Evolutionary conservation across 1,140 invertebrate genomes (phyloP), one percentile per base, ranked within the genome.

Genomic region (Micrasema longulum): DNA sequence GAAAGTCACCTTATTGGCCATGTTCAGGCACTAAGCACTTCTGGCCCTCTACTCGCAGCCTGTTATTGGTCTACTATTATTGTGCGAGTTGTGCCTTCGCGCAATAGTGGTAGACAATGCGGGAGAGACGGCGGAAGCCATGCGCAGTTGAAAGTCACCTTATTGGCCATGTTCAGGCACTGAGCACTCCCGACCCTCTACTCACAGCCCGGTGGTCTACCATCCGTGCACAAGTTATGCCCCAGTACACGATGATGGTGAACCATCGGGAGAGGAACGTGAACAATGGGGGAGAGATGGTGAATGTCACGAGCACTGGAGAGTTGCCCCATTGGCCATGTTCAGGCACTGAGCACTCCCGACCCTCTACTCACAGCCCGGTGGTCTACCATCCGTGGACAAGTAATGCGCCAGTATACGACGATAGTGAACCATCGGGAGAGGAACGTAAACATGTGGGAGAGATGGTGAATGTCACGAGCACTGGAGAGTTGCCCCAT

Each of bases 11-110:
- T n/a, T n/a, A 41, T 7, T 35, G 35, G 41, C 14, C 63, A 48
- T 65, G 43, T 69, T 69, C 69, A 75, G 73, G 73, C 73, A 75
- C 73, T 75, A 75, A 75, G 69, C 73, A 68, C 67, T 65, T 50
- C 60, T 50, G 64, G 73, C 69, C 69, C 55, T 43, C 36, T 71
- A 68, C 63, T n/a, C n/a, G n/a, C 45, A 14, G 36, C 68, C 41
- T 38, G 53, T 69, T 62, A 53, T 69, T 57, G 48, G 65, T 72
- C 69, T 72, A 75, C 73, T 47, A 35, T 41, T 48, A 67, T 67
- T 36, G 50, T n/a, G n/a, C 43, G 12, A 18, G 16, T 5, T 45
- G 16, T 45, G 12, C 2, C 12, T 14, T 4, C 12, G 11, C 12
- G 36, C 6, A n/a, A n/a, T n/a, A n/a, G n/a, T n/a, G n/a, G n/a